Conservation (phyloP, 2,888 invertebrate genomes). For the Polymixis lichenea region DNA sequence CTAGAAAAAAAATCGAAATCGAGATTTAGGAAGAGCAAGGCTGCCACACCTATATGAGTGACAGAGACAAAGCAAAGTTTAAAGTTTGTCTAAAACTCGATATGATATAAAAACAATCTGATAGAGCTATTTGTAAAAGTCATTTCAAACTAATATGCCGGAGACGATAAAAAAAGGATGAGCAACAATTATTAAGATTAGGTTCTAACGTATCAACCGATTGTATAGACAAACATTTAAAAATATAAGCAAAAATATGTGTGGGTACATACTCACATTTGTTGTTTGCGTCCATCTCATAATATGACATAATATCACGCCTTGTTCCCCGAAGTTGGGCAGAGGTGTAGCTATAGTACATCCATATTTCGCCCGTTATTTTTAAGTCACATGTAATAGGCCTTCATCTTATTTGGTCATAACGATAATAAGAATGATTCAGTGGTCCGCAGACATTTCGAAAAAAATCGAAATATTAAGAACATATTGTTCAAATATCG, state of each 20-base stretch:
- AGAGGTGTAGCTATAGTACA: no score
- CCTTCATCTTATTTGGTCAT: neutral
- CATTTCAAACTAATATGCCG: neutral
- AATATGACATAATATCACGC: no score
- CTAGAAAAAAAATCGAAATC: no score
- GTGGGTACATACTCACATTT: no score
- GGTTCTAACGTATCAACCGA: neutral
- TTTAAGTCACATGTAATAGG: no score
- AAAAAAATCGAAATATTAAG: neutral
- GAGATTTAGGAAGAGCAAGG: no score
- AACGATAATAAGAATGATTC: neutral
- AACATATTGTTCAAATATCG: neutral
- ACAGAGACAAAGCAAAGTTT: no score
- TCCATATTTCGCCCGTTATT: no score
- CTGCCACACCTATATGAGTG: no score
- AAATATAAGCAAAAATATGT: no score
- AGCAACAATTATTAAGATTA: neutral
- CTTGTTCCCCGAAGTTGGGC: no score
- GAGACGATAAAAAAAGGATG: neutral
- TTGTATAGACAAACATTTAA: neutral
- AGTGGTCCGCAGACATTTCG: neutral
- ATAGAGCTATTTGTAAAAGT: neutral
- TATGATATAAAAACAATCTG: neutral
- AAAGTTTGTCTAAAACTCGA: slow-evolving; percentile 3
- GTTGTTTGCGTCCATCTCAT: no score